Percentiles rank a stretch among this genome's conserved stretches.
These are phyloP conservation scores for Dimorphilus gyrociliatus DNA, from an alignment of 2,888 invertebrate species.

Conservation along the genomic window DNA sequence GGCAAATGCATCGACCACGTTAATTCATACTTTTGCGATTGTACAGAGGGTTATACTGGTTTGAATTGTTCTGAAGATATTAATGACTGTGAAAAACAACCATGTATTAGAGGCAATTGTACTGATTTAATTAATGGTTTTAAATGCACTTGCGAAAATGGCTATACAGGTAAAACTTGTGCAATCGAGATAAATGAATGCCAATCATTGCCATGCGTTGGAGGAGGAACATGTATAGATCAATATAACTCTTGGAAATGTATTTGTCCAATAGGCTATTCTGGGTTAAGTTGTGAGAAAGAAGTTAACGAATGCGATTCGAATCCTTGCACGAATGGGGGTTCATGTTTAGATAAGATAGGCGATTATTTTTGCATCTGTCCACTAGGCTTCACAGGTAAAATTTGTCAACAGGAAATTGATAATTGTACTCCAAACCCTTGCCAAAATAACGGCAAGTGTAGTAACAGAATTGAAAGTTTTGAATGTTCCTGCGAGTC, in stretches of 20 bases:
- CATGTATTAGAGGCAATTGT: too few relatives aligned
- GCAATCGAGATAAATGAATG: slow-evolving; percentile 18
- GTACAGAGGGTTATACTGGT: slow-evolving; percentile 2
- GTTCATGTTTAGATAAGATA: too few relatives aligned
- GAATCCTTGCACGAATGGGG: too few relatives aligned
- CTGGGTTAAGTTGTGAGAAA: too few relatives aligned
- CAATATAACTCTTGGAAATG: slow-evolving; percentile 15
- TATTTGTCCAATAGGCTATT: too few relatives aligned
- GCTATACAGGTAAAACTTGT: too few relatives aligned
- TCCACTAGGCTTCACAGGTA: slow-evolving; percentile 46
- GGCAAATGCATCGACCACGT: slow-evolving; percentile 32
- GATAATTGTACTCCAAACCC: slow-evolving; percentile 59
- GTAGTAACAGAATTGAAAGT: slow-evolving; percentile 4
- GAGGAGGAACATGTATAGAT: slow-evolving; percentile 16
- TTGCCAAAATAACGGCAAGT: slow-evolving; percentile 2
- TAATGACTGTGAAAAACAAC: too few relatives aligned
- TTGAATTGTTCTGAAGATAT: too few relatives aligned
- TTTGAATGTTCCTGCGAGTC: slow-evolving; percentile 5
- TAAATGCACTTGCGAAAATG: slow-evolving; percentile 19
- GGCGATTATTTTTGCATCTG: too few relatives aligned
- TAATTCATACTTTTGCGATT: background rate
- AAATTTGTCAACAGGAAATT: slow-evolving; percentile 55
- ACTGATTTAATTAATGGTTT: slow-evolving; percentile 15
- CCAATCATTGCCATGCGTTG: slow-evolving; percentile 12
- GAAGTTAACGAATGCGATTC: too few relatives aligned